Evolutionary conservation across 2,888 invertebrate genomes (phyloP).

Genomic region (Agrotis puta): DNA sequence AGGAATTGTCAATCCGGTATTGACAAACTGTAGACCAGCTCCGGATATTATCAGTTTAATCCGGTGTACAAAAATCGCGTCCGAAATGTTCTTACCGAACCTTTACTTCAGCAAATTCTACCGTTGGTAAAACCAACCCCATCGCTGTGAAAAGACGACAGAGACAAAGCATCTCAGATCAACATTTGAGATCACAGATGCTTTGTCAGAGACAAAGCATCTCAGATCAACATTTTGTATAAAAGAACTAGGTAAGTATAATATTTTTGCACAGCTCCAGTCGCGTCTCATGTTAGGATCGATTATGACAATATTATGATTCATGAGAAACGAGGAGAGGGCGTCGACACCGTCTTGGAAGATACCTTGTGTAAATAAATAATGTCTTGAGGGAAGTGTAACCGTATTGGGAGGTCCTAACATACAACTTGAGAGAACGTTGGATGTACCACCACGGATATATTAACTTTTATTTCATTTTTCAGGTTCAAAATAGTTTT

Average conservation of each 20-base stretch:
- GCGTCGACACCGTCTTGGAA: constrained; percentile 52
- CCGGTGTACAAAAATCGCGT: no score
- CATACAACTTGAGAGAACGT: constrained; percentile 5
- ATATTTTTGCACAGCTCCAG: constrained; percentile 20
- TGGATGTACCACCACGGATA: not conserved
- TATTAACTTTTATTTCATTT: not conserved
- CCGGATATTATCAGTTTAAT: no score
- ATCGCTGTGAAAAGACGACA: not conserved
- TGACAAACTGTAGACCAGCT: no score
- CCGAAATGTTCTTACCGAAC: no score
- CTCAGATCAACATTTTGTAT: not conserved
- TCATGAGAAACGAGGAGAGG: constrained; percentile 54
- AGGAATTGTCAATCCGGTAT: no score
- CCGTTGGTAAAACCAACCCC: no score
- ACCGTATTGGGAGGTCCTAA: constrained; percentile 1
- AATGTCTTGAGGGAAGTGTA: constrained; percentile 32
- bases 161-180: not conserved
- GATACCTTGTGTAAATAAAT: constrained; percentile 42
- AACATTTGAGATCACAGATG: no score
- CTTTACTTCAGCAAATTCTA: no score
- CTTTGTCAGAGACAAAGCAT: not conserved
- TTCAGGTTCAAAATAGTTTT: not conserved
- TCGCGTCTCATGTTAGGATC: constrained; percentile 21
- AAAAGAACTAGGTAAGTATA: not conserved
- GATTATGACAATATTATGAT: constrained; percentile 55